phyloP scores from a whole-genome alignment of 2,113 vertebrate genomes.

The Telmatochromis brichardi region DNA sequence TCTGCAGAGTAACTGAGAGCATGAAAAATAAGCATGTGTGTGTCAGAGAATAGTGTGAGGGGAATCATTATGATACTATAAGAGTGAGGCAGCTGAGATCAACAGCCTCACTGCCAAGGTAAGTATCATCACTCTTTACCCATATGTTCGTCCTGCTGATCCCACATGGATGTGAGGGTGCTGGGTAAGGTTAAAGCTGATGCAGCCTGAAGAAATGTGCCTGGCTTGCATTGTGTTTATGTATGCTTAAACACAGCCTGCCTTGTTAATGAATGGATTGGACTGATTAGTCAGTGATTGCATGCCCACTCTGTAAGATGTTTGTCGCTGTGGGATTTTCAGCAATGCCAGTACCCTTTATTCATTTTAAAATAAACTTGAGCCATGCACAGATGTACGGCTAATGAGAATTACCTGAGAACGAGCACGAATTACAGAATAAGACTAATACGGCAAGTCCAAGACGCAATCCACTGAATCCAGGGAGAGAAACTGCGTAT shows the following conservation, averaged over 20 bases:
- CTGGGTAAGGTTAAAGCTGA: neutral
- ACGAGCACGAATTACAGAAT: neutral
- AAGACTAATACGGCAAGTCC: neutral
- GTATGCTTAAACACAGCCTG: neutral
- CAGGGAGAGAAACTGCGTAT: neutral
- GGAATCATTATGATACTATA: conserved; percentile 19
- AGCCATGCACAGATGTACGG: neutral
- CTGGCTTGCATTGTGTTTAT: neutral
- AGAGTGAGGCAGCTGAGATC: neutral
- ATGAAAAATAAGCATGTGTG: conserved; percentile 16
- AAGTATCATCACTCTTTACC: neutral
- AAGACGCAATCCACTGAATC: neutral
- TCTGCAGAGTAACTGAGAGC: conserved; percentile 1
- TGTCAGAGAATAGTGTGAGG: conserved; percentile 1
- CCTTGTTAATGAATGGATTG: neutral
- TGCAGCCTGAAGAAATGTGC: neutral
- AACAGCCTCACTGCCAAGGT: conserved; percentile 3
- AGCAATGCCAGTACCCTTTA: neutral
- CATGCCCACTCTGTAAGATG: neutral
- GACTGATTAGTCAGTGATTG: neutral
- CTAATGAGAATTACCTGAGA: neutral
- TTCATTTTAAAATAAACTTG: neutral
- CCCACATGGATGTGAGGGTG: neutral
- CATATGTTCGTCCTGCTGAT: neutral
- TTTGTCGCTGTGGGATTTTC: neutral